phyloP scores from a whole-genome alignment of 2,797 vertebrate genomes.

The Centropyge bicolor region DNA sequence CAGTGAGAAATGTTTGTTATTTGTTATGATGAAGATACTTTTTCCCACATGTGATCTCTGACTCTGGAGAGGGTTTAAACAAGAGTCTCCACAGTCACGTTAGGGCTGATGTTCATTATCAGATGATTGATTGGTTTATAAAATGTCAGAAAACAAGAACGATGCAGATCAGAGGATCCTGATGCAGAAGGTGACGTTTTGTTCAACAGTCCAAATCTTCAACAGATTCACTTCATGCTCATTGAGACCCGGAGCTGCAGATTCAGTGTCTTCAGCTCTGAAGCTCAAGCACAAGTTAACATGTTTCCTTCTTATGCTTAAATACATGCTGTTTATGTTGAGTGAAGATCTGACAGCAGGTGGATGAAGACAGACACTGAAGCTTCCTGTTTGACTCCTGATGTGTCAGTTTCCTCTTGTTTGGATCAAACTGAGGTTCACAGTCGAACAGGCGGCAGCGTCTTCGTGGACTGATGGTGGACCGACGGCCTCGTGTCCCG shows the following conservation, averaged over 20 bases:
- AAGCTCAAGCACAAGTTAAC: not conserved
- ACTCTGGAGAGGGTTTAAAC: too few relatives aligned
- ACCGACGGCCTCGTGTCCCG: not conserved
- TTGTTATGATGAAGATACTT: too few relatives aligned
- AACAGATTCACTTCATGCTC: too few relatives aligned
- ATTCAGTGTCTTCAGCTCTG: not conserved
- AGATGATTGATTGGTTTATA: too few relatives aligned
- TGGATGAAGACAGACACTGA: not conserved
- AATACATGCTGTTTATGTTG: not conserved
- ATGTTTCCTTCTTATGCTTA: not conserved
- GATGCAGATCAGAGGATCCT: too few relatives aligned
- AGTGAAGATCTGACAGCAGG: not conserved
- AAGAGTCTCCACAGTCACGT: too few relatives aligned
- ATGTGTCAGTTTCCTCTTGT: not conserved
- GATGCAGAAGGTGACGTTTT: too few relatives aligned
- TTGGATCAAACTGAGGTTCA: not conserved
- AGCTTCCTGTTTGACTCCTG: not conserved
- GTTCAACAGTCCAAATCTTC: too few relatives aligned
- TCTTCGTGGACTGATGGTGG: not conserved
- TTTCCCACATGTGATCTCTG: too few relatives aligned
- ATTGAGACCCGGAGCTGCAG: not conserved
- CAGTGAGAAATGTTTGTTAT: too few relatives aligned
- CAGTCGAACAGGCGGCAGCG: not conserved
- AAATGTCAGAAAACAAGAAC: too few relatives aligned
- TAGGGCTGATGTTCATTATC: too few relatives aligned